Percentiles rank a stretch among this genome's conserved stretches.
Conservation (phyloP, 1,140 invertebrate genomes). For the Anthonomus grandis region DNA sequence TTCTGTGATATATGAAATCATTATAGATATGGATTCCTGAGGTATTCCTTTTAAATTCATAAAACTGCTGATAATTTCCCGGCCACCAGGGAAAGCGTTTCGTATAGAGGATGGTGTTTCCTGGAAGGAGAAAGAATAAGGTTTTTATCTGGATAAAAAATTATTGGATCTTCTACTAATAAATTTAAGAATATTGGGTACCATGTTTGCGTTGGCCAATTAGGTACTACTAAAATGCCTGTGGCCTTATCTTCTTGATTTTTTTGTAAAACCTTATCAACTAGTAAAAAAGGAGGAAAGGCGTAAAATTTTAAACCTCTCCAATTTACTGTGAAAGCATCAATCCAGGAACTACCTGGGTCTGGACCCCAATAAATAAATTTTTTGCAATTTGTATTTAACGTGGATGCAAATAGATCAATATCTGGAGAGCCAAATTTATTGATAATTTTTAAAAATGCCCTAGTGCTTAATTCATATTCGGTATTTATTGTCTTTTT, state of each 20-base stretch:
- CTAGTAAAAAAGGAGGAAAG: slow-evolving; percentile 31
- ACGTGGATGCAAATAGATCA: slow-evolving; percentile 17
- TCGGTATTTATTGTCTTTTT: slow-evolving; percentile 3
- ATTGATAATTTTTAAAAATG: background rate
- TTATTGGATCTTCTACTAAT: slow-evolving; percentile 1
- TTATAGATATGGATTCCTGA: background rate
- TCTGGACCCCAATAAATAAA: slow-evolving; percentile 20
- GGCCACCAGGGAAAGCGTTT: slow-evolving; percentile 13
- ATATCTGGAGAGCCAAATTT: slow-evolving; percentile 5
- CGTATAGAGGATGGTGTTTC: slow-evolving; percentile 1
- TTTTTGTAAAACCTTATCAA: slow-evolving; percentile 23
- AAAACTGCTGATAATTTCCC: slow-evolving; percentile 19
- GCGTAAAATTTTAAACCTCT: slow-evolving; percentile 5
- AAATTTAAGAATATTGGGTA: slow-evolving; percentile 29
- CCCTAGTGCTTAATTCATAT: background rate
- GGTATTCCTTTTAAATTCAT: slow-evolving; percentile 1
- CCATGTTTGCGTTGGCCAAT: slow-evolving; percentile 36
- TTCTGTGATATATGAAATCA: background rate
- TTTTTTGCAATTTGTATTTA: slow-evolving; percentile 17
- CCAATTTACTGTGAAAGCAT: slow-evolving; percentile 42
- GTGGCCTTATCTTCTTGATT: slow-evolving; percentile 31
- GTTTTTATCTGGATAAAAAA: slow-evolving; percentile 14
- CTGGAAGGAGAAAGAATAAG: slow-evolving; percentile 14
- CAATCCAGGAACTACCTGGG: slow-evolving; percentile 27
- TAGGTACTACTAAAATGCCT: slow-evolving; percentile 34